Evolutionary conservation across 2,888 invertebrate genomes (phyloP), one percentile per base, ranked within the genome.

Genomic region (Poecilobothrus nobilitatus): DNA sequence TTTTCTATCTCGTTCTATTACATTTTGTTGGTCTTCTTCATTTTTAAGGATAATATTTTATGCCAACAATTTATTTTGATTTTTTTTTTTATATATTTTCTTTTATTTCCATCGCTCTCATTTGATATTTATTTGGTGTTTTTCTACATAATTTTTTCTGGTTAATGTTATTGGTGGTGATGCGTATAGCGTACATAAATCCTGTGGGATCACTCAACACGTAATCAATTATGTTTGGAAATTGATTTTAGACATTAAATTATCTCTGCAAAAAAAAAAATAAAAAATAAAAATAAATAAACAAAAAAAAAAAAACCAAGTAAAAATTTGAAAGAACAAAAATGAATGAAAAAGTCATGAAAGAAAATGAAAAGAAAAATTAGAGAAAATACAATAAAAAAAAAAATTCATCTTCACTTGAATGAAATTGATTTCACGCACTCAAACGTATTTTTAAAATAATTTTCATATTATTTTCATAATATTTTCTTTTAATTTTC

Each of bases 161-260:
- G 53, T 53, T 53, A 53, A 53, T 53, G 53, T 15, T 53, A 53
- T 53, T 53, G 53, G 53, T 53, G n/a, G 63, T 63, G 63, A 63
- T 63, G 63, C 27, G 63, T 63, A 63, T 63, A 63, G 63, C 63
- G 63, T 63, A 53, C 53, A 67, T 66, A 67, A 70, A 67, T 68
- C 69, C 69, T 64, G 67, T 66, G 71, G 72, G 70, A 71, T 68
- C 69, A 69, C 70, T 71, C 71, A 67, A 71, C 71, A 71, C 71
- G 72, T 72, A 72, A 72, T 72, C 72, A 72, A 72, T 72, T 72
- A 71, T 71, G 67, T 44, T 63, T 67, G 68, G 67, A 70, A 71
- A 71, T 71, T 71, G 70, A 71, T 70, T 71, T 70, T 68, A 67
- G 68, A 68, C 70, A 67, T 67, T 53, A 53, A 53, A 53, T 53